Evolutionary conservation across 1,140 invertebrate species (phyloP), one percentile per base, ranked within the genome.

Genomic region (Pygmarrhopalites habei): DNA sequence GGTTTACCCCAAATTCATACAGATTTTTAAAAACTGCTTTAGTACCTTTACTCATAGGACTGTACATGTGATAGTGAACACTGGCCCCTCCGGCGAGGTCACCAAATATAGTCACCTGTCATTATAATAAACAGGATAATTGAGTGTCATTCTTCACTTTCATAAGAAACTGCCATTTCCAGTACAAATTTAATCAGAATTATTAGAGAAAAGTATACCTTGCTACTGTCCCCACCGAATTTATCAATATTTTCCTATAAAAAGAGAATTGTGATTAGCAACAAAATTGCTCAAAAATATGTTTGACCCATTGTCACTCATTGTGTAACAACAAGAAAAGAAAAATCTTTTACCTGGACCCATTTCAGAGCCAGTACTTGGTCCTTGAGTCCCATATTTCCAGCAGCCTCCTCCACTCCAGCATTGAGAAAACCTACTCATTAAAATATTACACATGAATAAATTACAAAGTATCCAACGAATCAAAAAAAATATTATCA

Each of bases 151-250:
- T n/a, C n/a, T n/a, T n/a, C n/a, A n/a, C n/a, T n/a, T n/a, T n/a
- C n/a, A n/a, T n/a, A n/a, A n/a, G n/a, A n/a, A n/a, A n/a, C n/a
- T n/a, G n/a, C n/a, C n/a, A n/a, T n/a, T n/a, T n/a, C n/a, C n/a
- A n/a, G n/a, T n/a, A n/a, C n/a, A n/a, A n/a, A n/a, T n/a, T n/a
- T n/a, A n/a, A n/a, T n/a, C n/a, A n/a, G n/a, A n/a, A n/a, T n/a
- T n/a, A n/a, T n/a, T n/a, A n/a, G n/a, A n/a, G n/a, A n/a, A n/a
- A n/a, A n/a, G n/a, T n/a, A n/a, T n/a, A n/a, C n/a, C n/a, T n/a
- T n/a, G n/a, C n/a, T n/a, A n/a, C 69, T 69, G 51, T 73, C 65
- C 14, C 72, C 72, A 15, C 72, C 72, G 58, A 73, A 73, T 10
- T 2, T 14, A 15, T 39, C 0, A 41, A 61, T 61, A 19, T 60